These are phyloP conservation scores for Eulemur rufifrons DNA, from an alignment of 2,113 vertebrate species.

Conservation along the genomic window DNA sequence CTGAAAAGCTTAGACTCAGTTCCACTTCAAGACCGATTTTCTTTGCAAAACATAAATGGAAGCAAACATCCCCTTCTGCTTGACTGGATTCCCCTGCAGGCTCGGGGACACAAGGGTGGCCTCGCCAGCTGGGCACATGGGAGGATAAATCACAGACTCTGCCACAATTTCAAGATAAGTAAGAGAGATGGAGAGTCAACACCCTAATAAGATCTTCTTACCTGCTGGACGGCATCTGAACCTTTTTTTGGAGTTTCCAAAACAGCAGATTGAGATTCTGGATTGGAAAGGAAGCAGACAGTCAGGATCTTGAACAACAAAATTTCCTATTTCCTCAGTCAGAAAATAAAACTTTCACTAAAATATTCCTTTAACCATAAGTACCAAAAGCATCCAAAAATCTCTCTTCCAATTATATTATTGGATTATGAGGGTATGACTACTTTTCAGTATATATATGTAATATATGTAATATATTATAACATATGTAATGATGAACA, in stretches of 20 bases:
- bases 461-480: no score
- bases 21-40: background rate
- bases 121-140: background rate
- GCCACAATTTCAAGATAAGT: background rate
- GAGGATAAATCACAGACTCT: background rate
- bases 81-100: background rate
- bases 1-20: background rate
- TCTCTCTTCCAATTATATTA: background rate
- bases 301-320: background rate
- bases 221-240: slow-evolving; percentile 76
- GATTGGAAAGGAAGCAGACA: slow-evolving; percentile 71
- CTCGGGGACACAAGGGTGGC: background rate
- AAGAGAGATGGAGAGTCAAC: background rate
- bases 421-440: background rate
- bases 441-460: background rate
- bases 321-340: background rate
- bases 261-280: slow-evolving; percentile 85
- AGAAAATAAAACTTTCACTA: slow-evolving; percentile 43
- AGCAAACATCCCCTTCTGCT: background rate
- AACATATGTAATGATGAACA: background rate
- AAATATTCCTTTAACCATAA: background rate
- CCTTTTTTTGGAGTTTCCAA: slow-evolving; percentile 81
- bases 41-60: background rate
- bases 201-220: slow-evolving; percentile 74
- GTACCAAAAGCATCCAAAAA: background rate